A percentile compares a stretch with the other conserved stretches of the same genome.
Evolutionary conservation across 2,797 vertebrate genomes (phyloP).

Genomic region (Limnodromus scolopaceus): DNA sequence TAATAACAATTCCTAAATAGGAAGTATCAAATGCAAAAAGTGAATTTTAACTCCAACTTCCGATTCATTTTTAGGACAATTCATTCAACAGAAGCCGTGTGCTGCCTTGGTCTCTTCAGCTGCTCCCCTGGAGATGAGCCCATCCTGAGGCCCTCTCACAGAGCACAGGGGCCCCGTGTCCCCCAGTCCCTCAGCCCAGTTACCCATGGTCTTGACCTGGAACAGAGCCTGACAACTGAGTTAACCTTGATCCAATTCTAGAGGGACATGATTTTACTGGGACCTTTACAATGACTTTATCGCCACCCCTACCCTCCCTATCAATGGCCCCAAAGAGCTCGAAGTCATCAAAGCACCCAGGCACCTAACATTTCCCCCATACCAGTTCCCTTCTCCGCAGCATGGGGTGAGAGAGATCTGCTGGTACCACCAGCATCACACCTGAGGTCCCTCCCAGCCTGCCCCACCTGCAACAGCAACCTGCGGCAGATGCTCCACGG

Average conservation of each 20-base stretch:
- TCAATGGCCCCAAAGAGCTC: background rate
- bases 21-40: background rate
- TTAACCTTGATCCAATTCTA: background rate
- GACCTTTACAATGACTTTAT: background rate
- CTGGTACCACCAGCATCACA: background rate
- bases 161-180: accelerated
- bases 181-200: background rate
- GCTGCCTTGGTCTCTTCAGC: background rate
- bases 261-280: accelerated
- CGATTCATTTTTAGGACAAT: background rate
- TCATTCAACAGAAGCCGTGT: too few relatives aligned
- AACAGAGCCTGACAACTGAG: background rate
- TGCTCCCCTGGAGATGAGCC: background rate
- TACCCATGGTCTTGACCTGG: background rate
- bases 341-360: background rate
- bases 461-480: background rate
- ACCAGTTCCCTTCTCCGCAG: too few relatives aligned
- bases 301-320: background rate
- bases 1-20: background rate
- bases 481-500: background rate
- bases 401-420: background rate
- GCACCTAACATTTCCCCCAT: background rate
- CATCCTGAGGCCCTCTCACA: background rate
- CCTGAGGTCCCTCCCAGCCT: background rate
- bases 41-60: background rate